A percentile compares a stretch with the other conserved stretches of the same genome.
Evolutionary conservation across 2,797 vertebrate genomes (phyloP).

Genomic region (Smutsia gigantea): DNA sequence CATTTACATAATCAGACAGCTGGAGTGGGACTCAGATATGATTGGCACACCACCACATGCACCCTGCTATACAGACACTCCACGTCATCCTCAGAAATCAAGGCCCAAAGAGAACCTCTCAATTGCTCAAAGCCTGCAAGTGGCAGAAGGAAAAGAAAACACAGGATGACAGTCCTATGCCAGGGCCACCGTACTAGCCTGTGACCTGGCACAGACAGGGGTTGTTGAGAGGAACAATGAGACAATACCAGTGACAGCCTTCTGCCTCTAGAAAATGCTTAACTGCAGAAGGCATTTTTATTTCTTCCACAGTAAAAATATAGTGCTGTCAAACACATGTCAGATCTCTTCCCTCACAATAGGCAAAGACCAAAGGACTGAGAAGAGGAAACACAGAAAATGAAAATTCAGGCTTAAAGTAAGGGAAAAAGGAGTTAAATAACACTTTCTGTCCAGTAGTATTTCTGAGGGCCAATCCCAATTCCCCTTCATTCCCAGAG

Average conservation of each 20-base stretch:
- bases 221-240: not conserved
- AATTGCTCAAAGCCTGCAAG: not conserved
- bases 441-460: not conserved
- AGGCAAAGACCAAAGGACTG: not conserved
- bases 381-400: not conserved
- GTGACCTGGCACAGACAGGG: not conserved
- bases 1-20: not conserved
- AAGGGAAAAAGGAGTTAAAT: not conserved
- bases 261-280: not conserved
- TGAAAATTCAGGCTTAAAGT: not conserved
- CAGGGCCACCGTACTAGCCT: fast-evolving
- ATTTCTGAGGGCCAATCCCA: not conserved
- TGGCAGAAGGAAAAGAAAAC: not conserved
- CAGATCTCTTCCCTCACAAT: not conserved
- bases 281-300: not conserved
- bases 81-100: not conserved
- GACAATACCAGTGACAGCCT: not conserved
- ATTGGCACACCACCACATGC: fast-evolving
- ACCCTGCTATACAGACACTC: too few relatives aligned
- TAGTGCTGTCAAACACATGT: not conserved
- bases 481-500: not conserved
- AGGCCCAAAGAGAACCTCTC: not conserved
- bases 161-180: too few relatives aligned
- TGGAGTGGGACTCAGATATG: too few relatives aligned
- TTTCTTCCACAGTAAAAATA: not conserved